A percentile compares a stretch with the other conserved stretches of the same genome.
phyloP scores from a whole-genome alignment of 2,113 vertebrate genomes.

The Toxostoma redivivum region DNA sequence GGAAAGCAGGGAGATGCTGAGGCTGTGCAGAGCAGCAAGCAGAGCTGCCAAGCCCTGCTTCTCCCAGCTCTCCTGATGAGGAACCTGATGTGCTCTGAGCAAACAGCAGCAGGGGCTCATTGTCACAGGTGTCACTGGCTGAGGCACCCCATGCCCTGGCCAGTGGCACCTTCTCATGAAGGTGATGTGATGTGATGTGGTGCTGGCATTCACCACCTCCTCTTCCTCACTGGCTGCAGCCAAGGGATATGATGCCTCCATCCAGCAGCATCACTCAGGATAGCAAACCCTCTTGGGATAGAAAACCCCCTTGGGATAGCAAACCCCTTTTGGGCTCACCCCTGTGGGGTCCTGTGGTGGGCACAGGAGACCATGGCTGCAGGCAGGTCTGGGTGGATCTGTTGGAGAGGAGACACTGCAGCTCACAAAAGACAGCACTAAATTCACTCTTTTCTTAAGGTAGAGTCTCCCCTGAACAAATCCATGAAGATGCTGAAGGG shows the following conservation, averaged over 20 bases:
- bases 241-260: neutral
- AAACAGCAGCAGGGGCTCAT: neutral
- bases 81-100: fast-evolving
- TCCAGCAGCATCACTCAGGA: fast-evolving
- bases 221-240: neutral
- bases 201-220: neutral
- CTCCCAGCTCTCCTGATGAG: neutral
- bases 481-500: too few species aligned
- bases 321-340: neutral
- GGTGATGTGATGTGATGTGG: neutral
- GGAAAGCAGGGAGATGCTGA: neutral
- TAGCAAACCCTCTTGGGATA: too few species aligned
- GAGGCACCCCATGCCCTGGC: neutral
- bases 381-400: neutral
- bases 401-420: neutral
- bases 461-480: neutral
- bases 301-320: neutral
- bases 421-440: neutral
- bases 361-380: neutral
- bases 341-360: too few species aligned
- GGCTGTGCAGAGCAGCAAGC: neutral
- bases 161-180: neutral
- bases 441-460: neutral
- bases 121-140: neutral
- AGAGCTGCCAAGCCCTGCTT: neutral